Evolutionary conservation across 2,797 vertebrate genomes (phyloP).

Genomic region (Crenuchus spilurus): DNA sequence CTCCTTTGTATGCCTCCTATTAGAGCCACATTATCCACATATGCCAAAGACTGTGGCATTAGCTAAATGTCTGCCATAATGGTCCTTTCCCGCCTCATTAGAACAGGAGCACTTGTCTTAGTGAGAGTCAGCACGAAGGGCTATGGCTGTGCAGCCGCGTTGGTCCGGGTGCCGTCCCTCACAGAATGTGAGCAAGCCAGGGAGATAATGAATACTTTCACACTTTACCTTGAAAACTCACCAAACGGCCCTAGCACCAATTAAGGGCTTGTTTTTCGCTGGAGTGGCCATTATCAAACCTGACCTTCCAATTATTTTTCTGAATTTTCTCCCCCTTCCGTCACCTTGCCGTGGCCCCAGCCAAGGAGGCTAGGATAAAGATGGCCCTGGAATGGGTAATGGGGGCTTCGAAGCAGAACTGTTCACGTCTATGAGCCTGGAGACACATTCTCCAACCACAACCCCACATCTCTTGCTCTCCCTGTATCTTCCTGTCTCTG

Average conservation of each 20-base stretch:
- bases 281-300: slow-evolving; percentile 80
- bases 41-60: slow-evolving; percentile 47
- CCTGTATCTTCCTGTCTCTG: slow-evolving; percentile 7
- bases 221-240: slow-evolving; percentile 77
- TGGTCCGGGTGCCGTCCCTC: slow-evolving; percentile 59
- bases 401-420: slow-evolving; percentile 55
- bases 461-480: slow-evolving; percentile 36
- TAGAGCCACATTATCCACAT: slow-evolving; percentile 33
- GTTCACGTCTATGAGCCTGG: slow-evolving; percentile 44
- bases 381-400: slow-evolving; percentile 70
- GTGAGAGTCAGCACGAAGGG: slow-evolving; percentile 49
- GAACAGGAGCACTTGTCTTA: slow-evolving; percentile 51
- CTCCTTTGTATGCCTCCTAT: neutral
- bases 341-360: slow-evolving; percentile 65
- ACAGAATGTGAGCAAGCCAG: slow-evolving; percentile 55
- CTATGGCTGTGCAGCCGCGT: slow-evolving; percentile 51
- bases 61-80: slow-evolving; percentile 57
- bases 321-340: slow-evolving; percentile 73
- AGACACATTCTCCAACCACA: slow-evolving; percentile 41
- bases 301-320: slow-evolving; percentile 86
- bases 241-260: slow-evolving; percentile 75
- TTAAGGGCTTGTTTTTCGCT: slow-evolving; percentile 78
- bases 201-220: slow-evolving; percentile 83
- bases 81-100: slow-evolving; percentile 75
- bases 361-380: slow-evolving; percentile 58